Conservation (phyloP, 2,888 invertebrate genomes). For the Chymomyza fuscimana region DNA sequence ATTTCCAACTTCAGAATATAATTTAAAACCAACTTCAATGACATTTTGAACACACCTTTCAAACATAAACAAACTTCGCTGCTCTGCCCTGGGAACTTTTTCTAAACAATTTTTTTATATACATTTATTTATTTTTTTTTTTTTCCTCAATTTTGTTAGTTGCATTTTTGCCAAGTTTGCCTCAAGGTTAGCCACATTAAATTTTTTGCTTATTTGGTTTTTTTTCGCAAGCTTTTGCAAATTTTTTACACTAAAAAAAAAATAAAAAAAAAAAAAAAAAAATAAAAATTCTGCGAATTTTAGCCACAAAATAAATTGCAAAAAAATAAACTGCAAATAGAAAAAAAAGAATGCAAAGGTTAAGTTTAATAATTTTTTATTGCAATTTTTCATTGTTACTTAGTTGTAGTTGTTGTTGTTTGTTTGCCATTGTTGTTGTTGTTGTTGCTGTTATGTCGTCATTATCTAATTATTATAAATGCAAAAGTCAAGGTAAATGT, state of each 20-base stretch:
- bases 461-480: constrained; percentile 30
- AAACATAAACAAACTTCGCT: neutral
- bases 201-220: constrained; percentile 7
- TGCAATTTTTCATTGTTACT: constrained; percentile 15
- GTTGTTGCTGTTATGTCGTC: neutral
- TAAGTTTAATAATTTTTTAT: constrained; percentile 21
- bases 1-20: neutral
- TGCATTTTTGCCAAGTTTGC: constrained; percentile 12
- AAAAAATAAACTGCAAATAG: constrained; percentile 2
- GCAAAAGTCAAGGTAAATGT: constrained; percentile 64
- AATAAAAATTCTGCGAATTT: constrained; percentile 11
- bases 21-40: neutral
- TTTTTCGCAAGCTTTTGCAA: constrained; percentile 19
- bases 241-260: constrained; percentile 4
- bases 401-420: neutral
- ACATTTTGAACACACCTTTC: neutral
- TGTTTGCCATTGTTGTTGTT: neutral
- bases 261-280: neutral
- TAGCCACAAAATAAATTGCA: constrained; percentile 4
- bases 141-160: constrained; percentile 8
- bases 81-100: neutral
- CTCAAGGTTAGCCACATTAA: constrained; percentile 15
- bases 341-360: constrained; percentile 22
- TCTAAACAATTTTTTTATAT: neutral
- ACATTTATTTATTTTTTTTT: neutral